Evolutionary conservation across 2,113 vertebrate genomes (phyloP).

Genomic region (Lycaon pictus): DNA sequence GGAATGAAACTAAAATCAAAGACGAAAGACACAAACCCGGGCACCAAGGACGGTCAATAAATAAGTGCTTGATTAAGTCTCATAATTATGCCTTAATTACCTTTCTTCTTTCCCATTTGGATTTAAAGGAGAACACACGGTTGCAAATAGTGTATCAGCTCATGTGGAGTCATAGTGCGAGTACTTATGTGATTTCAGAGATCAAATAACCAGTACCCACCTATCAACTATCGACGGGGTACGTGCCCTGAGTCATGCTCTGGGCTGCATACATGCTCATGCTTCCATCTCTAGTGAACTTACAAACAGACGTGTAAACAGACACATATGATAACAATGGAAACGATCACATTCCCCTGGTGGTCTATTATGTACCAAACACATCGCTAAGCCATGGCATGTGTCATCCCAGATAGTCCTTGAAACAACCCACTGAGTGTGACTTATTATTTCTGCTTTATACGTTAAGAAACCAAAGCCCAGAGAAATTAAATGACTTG

Average conservation of each 20-base stretch:
- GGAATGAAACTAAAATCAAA: background rate
- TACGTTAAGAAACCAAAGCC: background rate
- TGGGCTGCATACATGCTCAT: accelerated
- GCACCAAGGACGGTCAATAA: background rate
- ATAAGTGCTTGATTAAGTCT: background rate
- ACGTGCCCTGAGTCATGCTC: background rate
- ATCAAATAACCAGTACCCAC: background rate
- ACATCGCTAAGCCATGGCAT: background rate
- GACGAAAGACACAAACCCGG: background rate
- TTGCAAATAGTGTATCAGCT: background rate
- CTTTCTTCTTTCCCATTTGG: background rate
- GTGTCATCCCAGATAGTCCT: background rate
- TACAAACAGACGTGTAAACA: background rate
- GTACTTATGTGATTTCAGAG: background rate
- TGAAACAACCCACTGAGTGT: background rate
- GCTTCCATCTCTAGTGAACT: background rate
- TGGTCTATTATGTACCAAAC: background rate
- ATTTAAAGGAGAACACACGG: slow-evolving; percentile 39
- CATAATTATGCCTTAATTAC: background rate
- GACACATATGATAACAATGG: background rate
- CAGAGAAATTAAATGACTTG: background rate
- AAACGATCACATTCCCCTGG: background rate
- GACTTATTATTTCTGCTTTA: background rate
- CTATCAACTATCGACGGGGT: background rate
- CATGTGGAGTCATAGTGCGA: accelerated